Base-by-base conservation (phyloP, 2,113 vertebrate genomes). In the Hippocampus barbouri region DNA sequence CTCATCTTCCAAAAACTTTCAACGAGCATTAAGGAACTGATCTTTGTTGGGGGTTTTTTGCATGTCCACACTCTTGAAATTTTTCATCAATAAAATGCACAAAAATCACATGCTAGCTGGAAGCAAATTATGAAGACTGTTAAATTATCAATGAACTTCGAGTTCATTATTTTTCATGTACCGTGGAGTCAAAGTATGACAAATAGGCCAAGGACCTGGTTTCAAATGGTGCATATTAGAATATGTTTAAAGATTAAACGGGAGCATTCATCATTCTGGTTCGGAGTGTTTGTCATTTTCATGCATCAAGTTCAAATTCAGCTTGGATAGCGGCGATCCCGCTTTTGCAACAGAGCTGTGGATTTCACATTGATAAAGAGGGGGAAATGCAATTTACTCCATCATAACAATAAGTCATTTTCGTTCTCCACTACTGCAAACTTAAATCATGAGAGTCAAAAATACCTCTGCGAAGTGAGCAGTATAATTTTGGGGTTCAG, bases 151-250 rank as follows among this genome's bases (percentile, higher is more conserved):
- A 66, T 66, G 64, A 66, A 18, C 23, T 16, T 47, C 9, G 27
- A 66, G 14, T 47, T 64, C 11, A 62, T 34, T 47, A 54, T 38
- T 75, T 56, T 57, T 41, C 11, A 6, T 34, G 23, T 18, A 51
- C n/a, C 20, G 12, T 4, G 10, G 16, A 62, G 3, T 11, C 41
- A 20, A 57, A 66, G 40, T 47, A 61, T 69, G 56, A 21, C 49
- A 49, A 45, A 67, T 34, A 70, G 41, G 43, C 30, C 38, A 21
- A 69, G 38, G 40, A 72, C 7, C 41, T 45, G 51, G 5, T 74
- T 71, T 68, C 30, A 72, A 38, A 60, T 51, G 41, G 47, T 18
- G 66, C 66, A 68, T 51, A 27, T 72, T 69, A 16, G 45, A 75
- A 66, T 66, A 62, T 47, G 21, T 62, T 71, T 45, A 47, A 71